A percentile compares a stretch with the other conserved stretches of the same genome.
Evolutionary conservation across 37 sponge, comb jelly and placozoan species (phyloP).

Genomic region (Eunapius fragilis): DNA sequence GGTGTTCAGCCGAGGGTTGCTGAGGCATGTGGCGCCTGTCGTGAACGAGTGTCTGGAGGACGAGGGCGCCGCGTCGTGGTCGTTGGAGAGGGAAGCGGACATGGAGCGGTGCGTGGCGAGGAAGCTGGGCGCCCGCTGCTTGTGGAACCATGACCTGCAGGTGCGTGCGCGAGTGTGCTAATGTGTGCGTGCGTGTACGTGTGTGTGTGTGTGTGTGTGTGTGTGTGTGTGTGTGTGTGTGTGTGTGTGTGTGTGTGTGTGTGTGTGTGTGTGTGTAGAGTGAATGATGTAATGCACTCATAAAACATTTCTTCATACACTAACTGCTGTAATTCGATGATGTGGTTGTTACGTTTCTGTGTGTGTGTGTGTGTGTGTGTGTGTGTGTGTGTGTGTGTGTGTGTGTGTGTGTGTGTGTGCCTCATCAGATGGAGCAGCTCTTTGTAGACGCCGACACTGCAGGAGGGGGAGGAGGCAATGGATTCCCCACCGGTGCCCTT

Average conservation of each 20-base stretch:
- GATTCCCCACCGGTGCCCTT: constrained; percentile 14
- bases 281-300: too few relatives aligned
- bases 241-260: neutral
- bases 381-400: neutral
- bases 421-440: neutral
- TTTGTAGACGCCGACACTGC: constrained; percentile 1
- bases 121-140: constrained; percentile 66
- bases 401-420: too few relatives aligned
- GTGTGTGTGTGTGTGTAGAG: neutral
- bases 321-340: neutral
- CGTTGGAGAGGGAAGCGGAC: constrained; percentile 72
- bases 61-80: constrained; percentile 27
- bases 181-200: neutral
- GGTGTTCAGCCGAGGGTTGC: constrained; percentile 46
- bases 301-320: too few relatives aligned
- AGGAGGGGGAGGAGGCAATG: constrained; percentile 16
- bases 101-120: constrained; percentile 77
- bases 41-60: constrained; percentile 52
- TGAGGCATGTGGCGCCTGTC: constrained; percentile 33
- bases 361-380: neutral
- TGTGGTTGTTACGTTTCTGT: neutral
- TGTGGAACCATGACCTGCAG: constrained; percentile 71
- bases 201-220: neutral
- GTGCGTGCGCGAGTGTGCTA: neutral
- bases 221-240: neutral